Evolutionary conservation across 2,113 vertebrate genomes (phyloP).

Genomic region (Pollimyrus isidori): DNA sequence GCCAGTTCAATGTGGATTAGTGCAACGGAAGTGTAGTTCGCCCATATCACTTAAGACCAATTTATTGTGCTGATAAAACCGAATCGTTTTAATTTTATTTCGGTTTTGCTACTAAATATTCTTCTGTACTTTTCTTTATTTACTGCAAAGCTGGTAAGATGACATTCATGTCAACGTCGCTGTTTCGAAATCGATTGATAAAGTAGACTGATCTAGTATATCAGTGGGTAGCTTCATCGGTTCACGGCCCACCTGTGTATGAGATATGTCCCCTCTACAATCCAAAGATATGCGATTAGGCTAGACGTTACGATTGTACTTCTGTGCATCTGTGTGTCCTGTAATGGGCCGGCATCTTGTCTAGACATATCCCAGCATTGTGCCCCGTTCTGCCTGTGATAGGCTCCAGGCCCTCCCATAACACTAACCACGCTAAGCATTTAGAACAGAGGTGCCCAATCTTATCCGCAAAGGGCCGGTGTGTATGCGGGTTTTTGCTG

Average conservation of each 20-base stretch:
- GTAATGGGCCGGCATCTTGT: neutral
- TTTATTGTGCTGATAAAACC: neutral
- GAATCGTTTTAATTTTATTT: neutral
- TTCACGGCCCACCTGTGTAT: neutral
- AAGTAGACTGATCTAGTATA: neutral
- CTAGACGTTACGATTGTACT: neutral
- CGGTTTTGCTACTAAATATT: neutral
- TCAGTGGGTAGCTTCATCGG: neutral
- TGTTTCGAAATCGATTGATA: neutral
- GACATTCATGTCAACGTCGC: neutral
- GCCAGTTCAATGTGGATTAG: neutral
- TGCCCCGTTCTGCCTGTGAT: neutral
- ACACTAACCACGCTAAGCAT: neutral
- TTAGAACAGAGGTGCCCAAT: too few species aligned
- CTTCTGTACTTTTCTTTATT: neutral
- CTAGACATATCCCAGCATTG: neutral
- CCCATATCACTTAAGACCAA: neutral
- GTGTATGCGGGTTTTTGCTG: too few species aligned
- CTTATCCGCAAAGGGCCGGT: too few species aligned
- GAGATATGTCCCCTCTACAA: neutral
- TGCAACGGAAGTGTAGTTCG: neutral
- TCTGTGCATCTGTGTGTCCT: neutral
- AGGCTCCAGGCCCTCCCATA: neutral
- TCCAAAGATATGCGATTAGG: neutral
- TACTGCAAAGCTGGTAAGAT: neutral